Percentiles rank a stretch among this genome's conserved stretches.
phyloP scores from a whole-genome alignment of 2,113 vertebrate species.

The Pterocles orientalis region DNA sequence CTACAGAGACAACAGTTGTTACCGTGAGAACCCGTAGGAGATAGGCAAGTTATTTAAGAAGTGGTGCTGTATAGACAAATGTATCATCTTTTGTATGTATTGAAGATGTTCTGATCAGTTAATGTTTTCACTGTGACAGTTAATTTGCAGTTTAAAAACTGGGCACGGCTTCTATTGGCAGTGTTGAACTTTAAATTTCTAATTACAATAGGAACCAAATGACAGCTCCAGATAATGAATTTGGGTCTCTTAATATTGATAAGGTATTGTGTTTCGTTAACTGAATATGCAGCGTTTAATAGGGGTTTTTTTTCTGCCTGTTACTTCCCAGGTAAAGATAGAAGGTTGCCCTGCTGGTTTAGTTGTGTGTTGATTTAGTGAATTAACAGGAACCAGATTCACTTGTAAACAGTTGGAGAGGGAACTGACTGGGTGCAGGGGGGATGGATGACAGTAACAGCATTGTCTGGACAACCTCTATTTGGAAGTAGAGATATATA shows the following conservation, averaged over 20 bases:
- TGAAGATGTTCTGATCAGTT: neutral
- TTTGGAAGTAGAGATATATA: neutral
- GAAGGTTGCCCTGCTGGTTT: neutral
- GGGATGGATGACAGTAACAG: neutral
- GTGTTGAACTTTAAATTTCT: neutral
- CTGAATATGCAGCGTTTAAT: neutral
- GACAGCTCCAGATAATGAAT: neutral
- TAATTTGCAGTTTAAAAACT: neutral
- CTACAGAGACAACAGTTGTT: neutral
- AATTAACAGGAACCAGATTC: slow-evolving; percentile 24
- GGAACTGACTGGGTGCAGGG: neutral
- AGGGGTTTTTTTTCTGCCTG: neutral
- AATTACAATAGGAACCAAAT: neutral
- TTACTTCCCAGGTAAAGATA: neutral
- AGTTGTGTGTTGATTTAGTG: neutral
- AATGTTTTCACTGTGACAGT: neutral
- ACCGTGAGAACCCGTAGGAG: neutral
- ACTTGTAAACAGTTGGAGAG: neutral
- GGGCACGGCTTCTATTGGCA: neutral
- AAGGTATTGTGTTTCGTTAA: neutral
- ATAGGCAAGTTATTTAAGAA: neutral
- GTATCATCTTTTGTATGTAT: neutral
- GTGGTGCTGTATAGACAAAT: neutral
- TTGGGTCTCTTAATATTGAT: neutral
- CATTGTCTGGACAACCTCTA: neutral